Percentiles rank a stretch among this genome's conserved stretches.
phyloP scores from a whole-genome alignment of 1,140 invertebrate species.

The Xylocopa sonorina region DNA sequence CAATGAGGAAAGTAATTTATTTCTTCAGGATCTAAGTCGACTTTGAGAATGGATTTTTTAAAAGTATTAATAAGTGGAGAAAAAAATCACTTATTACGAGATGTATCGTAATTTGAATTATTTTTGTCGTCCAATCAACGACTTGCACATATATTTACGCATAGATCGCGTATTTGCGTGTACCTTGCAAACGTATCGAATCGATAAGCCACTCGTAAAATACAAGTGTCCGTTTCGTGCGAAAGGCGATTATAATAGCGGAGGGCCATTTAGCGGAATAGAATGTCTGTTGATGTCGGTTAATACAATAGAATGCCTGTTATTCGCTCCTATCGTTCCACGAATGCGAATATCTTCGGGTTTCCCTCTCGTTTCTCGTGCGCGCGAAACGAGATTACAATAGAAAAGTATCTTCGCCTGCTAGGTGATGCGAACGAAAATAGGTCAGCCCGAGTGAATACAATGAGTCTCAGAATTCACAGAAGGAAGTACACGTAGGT shows the following conservation, averaged over 20 bases:
- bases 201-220: no score
- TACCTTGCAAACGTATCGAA: no score
- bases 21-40: no score
- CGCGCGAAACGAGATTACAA: conserved; percentile 22
- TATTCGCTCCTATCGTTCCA: not conserved
- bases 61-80: no score
- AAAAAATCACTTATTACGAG: no score
- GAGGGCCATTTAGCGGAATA: not conserved
- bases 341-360: conserved; percentile 11
- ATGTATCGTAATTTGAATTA: no score
- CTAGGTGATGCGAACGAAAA: conserved; percentile 31
- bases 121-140: no score
- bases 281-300: conserved; percentile 3
- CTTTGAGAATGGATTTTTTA: no score
- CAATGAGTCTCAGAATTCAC: conserved; percentile 18
- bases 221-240: not conserved
- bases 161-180: no score
- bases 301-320: conserved; percentile 10
- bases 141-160: no score
- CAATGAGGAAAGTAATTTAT: no score
- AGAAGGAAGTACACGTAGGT: conserved; percentile 7
- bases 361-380: conserved; percentile 36
- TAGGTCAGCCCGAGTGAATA: conserved; percentile 11
- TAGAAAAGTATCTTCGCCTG: conserved; percentile 30
- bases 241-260: not conserved